phyloP scores from a whole-genome alignment of 1,140 invertebrate species.

The Trichogramma pretiosum region DNA sequence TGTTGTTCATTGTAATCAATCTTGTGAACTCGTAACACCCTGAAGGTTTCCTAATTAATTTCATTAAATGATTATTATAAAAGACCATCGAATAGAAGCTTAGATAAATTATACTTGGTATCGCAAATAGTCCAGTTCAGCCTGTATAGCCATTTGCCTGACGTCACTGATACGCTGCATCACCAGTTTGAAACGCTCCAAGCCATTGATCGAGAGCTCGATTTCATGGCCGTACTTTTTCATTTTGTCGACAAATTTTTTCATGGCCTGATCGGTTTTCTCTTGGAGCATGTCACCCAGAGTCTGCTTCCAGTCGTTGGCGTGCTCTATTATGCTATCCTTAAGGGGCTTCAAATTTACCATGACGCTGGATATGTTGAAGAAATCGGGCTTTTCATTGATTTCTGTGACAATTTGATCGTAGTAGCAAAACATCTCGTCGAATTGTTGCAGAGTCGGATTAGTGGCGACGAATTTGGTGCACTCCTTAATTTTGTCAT shows the following conservation, averaged over 20 bases:
- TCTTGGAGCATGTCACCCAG: conserved; percentile 54
- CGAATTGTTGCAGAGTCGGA: conserved; percentile 65
- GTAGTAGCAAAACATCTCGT: conserved; percentile 78
- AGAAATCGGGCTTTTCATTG: conserved; percentile 47
- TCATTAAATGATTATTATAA: background rate
- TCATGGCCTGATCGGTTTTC: conserved; percentile 54
- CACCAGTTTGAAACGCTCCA: conserved; percentile 76
- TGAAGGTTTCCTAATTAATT: conserved; percentile 29
- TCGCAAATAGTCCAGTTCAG: conserved; percentile 63
- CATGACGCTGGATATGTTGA: conserved; percentile 53
- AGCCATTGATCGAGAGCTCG: conserved; percentile 60
- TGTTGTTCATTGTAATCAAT: conserved; percentile 42
- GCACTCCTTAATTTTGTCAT: conserved; percentile 65
- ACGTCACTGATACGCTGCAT: conserved; percentile 72
- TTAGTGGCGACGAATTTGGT: conserved; percentile 66
- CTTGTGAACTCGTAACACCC: conserved; percentile 30
- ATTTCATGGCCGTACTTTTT: conserved; percentile 51
- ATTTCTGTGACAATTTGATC: conserved; percentile 66
- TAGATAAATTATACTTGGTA: conserved; percentile 40
- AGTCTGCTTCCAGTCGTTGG: conserved; percentile 60
- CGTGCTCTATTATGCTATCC: conserved; percentile 59
- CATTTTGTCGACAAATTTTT: conserved; percentile 52
- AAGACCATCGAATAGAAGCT: too few species aligned
- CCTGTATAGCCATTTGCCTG: conserved; percentile 61
- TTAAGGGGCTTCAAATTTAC: conserved; percentile 19